A percentile compares a stretch with the other conserved stretches of the same genome.
These are phyloP conservation scores for Drosophila lini DNA, from an alignment of 1,140 invertebrate genomes.

Conservation along the genomic window DNA sequence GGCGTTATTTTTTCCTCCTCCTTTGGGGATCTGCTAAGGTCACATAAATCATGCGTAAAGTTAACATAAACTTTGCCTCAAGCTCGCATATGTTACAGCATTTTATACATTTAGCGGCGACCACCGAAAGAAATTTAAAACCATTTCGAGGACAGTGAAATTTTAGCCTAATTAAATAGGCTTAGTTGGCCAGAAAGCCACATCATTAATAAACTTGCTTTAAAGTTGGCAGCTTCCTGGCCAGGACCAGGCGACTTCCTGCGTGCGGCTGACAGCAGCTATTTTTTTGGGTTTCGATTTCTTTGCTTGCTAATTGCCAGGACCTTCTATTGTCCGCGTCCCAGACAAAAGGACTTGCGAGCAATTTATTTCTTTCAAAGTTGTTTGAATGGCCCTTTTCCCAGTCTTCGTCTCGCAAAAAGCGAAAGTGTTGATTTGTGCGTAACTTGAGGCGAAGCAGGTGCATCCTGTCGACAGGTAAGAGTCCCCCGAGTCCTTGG, in stretches of 20 bases:
- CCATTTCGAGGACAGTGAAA: slow-evolving; percentile 7
- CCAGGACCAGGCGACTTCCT: slow-evolving; percentile 39
- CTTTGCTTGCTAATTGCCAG: slow-evolving; percentile 50
- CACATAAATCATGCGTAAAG: slow-evolving; percentile 76
- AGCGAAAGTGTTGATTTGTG: slow-evolving; percentile 80
- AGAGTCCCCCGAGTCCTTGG: slow-evolving; percentile 34
- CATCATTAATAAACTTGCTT: slow-evolving; percentile 56
- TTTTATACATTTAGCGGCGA: slow-evolving; percentile 3
- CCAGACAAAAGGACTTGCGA: slow-evolving; percentile 28
- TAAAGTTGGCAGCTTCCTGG: slow-evolving; percentile 40
- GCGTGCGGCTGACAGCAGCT: slow-evolving; percentile 48
- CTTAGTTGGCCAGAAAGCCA: neutral
- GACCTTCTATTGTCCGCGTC: slow-evolving; percentile 15
- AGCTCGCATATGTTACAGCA: slow-evolving; percentile 60
- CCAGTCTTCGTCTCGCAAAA: slow-evolving; percentile 11
- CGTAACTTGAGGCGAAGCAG: slow-evolving; percentile 61
- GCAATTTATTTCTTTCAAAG: slow-evolving; percentile 28
- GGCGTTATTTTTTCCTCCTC: slow-evolving; percentile 11
- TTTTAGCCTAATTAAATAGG: slow-evolving; percentile 53
- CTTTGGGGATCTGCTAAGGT: slow-evolving; percentile 22
- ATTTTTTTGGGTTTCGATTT: slow-evolving; percentile 52
- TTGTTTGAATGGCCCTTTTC: slow-evolving; percentile 17
- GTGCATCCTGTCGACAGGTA: slow-evolving; percentile 61
- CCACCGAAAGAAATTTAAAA: slow-evolving; percentile 22
- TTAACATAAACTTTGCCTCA: slow-evolving; percentile 67